Conservation (phyloP, 1,140 invertebrate genomes). For the Ceratosolen solmsi region DNA sequence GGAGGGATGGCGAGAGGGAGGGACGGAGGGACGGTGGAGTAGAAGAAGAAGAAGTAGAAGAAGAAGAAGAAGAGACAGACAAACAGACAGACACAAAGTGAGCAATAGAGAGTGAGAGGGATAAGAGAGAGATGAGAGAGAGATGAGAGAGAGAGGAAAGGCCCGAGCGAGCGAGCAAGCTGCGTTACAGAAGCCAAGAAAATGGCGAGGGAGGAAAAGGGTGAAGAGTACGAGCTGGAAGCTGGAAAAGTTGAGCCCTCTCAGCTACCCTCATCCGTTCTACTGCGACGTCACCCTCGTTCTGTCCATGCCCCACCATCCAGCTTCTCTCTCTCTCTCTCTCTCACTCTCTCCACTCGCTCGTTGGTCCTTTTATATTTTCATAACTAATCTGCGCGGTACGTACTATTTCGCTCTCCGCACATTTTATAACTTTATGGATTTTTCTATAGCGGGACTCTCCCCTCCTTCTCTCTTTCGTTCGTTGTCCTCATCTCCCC, state of each 20-base stretch:
- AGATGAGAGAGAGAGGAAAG: constrained; percentile 14
- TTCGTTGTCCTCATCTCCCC: constrained; percentile 55
- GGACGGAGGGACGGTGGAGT: too few species aligned
- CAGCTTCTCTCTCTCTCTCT: constrained; percentile 37
- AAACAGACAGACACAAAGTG: background rate
- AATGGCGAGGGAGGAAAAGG: constrained; percentile 6
- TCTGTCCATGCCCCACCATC: constrained; percentile 52
- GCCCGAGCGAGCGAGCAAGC: background rate
- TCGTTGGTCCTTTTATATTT: constrained; percentile 68
- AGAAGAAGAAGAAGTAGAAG: too few species aligned
- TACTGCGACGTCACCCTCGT: constrained; percentile 58
- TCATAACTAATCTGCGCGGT: constrained; percentile 72
- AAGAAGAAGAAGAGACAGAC: background rate
- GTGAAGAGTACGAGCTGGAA: constrained; percentile 62
- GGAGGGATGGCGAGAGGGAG: constrained; percentile 8
- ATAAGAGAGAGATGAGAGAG: background rate
- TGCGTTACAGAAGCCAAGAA: constrained; percentile 26
- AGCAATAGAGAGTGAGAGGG: background rate
- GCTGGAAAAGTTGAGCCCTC: constrained; percentile 68
- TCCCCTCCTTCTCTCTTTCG: constrained; percentile 49
- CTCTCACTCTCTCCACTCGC: constrained; percentile 45
- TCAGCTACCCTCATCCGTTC: constrained; percentile 63
- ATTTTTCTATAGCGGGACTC: constrained; percentile 66
- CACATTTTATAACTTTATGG: constrained; percentile 72
- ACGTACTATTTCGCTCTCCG: constrained; percentile 70